Percentiles rank a stretch among this genome's conserved stretches.
Evolutionary conservation across 2,113 vertebrate genomes (phyloP).

Genomic region (Menura novaehollandiae): DNA sequence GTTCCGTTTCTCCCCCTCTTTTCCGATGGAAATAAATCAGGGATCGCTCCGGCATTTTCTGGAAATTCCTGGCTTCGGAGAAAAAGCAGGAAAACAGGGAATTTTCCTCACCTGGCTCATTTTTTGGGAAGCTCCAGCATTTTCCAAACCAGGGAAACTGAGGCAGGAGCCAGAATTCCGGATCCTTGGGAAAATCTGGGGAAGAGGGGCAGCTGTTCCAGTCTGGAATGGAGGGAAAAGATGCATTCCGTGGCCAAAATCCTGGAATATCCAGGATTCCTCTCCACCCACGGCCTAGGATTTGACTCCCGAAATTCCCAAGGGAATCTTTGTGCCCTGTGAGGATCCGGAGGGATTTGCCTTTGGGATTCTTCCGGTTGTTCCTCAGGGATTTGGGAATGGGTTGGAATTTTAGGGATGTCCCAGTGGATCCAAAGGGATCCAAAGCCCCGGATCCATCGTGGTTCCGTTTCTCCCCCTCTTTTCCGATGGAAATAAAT

Average conservation of each 20-base stretch:
- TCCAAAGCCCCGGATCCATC: neutral
- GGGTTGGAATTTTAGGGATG: neutral
- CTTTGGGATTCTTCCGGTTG: neutral
- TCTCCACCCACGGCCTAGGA: accelerated
- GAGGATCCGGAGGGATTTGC: too few species aligned
- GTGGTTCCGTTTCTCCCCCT: accelerated
- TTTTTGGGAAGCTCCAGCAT: accelerated
- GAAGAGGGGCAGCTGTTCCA: accelerated
- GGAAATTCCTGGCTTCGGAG: neutral
- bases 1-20: neutral
- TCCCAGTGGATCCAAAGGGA: neutral
- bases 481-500: neutral
- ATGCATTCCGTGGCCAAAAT: accelerated
- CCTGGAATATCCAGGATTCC: neutral
- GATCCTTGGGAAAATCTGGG: neutral
- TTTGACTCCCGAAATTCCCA: neutral
- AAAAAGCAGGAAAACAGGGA: neutral
- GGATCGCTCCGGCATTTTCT: neutral
- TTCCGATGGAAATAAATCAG: accelerated
- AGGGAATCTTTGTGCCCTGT: too few species aligned
- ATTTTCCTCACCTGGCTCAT: neutral
- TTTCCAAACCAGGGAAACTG: neutral
- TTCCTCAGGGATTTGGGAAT: neutral
- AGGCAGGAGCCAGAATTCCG: neutral
- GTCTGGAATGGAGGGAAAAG: neutral